Evolutionary conservation across 2,888 invertebrate species (phyloP).

Genomic region (Parnassius orleans): DNA sequence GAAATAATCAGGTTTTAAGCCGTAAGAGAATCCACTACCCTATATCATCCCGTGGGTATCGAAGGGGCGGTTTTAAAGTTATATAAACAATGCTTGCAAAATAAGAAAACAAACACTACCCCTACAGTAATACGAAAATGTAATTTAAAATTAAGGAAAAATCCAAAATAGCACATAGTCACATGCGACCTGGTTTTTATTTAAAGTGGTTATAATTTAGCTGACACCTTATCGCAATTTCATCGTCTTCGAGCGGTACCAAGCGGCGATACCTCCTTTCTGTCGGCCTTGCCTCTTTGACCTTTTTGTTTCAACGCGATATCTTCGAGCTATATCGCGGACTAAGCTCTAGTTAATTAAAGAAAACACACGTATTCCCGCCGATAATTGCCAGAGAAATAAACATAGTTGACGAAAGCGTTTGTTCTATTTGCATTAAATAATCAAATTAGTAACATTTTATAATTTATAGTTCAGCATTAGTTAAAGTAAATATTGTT

Average conservation of each 20-base stretch:
- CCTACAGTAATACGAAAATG: too few species aligned
- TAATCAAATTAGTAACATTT: too few species aligned
- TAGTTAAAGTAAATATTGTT: too few species aligned
- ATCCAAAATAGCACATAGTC: conserved; percentile 10
- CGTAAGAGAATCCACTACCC: too few species aligned
- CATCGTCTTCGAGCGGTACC: conserved; percentile 59
- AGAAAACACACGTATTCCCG: background rate
- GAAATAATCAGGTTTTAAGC: too few species aligned
- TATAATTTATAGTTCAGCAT: too few species aligned
- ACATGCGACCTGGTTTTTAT: conserved; percentile 35
- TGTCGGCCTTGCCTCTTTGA: conserved; percentile 69
- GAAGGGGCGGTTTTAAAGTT: too few species aligned
- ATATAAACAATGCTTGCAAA: too few species aligned
- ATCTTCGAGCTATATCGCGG: conserved; percentile 31
- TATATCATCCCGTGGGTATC: too few species aligned
- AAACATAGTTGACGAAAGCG: background rate
- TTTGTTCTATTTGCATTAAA: too few species aligned
- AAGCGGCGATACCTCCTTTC: conserved; percentile 66
- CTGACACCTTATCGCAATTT: conserved; percentile 62
- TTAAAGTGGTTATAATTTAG: conserved; percentile 57
- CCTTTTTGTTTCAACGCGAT: conserved; percentile 58
- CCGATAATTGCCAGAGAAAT: background rate
- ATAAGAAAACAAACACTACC: too few species aligned
- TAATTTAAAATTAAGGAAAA: too few species aligned
- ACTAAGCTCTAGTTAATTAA: conserved; percentile 15